Conservation (phyloP, 2,113 vertebrate genomes). For the Nestor notabilis region DNA sequence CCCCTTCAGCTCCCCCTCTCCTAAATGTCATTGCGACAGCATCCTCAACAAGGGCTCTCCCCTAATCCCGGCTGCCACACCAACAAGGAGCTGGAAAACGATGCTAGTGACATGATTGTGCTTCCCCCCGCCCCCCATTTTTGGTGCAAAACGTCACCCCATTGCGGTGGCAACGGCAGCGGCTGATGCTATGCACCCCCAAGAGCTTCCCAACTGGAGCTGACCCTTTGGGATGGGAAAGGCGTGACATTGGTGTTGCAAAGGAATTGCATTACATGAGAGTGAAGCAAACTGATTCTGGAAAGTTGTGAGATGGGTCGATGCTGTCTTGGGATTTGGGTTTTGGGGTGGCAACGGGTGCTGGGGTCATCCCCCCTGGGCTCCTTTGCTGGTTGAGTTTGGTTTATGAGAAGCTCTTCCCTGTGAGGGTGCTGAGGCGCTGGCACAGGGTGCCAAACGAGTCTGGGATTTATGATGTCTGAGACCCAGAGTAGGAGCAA, state of each 20-base stretch:
- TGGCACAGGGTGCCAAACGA: too few relatives aligned
- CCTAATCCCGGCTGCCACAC: background rate
- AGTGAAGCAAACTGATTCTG: rapidly evolving
- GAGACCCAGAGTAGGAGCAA: background rate
- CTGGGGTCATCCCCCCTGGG: rapidly evolving
- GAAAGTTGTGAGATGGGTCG: rapidly evolving
- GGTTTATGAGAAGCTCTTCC: too few relatives aligned
- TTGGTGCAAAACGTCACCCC: background rate
- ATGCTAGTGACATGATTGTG: rapidly evolving
- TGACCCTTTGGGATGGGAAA: background rate
- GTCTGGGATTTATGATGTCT: too few relatives aligned
- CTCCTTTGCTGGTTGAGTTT: rapidly evolving
- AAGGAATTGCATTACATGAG: background rate
- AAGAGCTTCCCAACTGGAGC: background rate
- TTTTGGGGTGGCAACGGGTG: background rate
- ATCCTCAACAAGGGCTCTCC: rapidly evolving
- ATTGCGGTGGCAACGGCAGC: rapidly evolving
- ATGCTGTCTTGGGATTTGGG: background rate
- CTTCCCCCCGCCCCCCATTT: rapidly evolving
- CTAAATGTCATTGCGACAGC: rapidly evolving
- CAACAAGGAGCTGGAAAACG: rapidly evolving
- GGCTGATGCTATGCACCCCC: rapidly evolving
- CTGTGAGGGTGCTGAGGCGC: too few relatives aligned
- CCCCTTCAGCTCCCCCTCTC: background rate
- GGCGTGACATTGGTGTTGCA: rapidly evolving